Evolutionary conservation across 2,888 invertebrate species (phyloP), one percentile per base, ranked within the genome.

Genomic region (Chymomyza fuscimana): DNA sequence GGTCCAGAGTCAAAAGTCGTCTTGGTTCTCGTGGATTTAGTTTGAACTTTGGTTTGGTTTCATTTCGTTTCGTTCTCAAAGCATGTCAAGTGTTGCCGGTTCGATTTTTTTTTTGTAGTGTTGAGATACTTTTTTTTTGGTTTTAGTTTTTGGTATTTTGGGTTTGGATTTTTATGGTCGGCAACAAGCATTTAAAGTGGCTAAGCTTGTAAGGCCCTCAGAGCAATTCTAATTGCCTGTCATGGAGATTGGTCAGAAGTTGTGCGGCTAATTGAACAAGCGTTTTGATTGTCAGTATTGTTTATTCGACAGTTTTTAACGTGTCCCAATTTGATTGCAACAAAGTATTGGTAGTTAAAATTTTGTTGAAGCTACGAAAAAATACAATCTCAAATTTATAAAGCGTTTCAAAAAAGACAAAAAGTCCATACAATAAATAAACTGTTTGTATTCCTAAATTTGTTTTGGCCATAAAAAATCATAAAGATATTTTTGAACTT

Each of bases 111-210:
- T 67, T 71, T 70, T 67, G 36, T 36, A 36, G 36, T 7, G 9
- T 72, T 63, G 40, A 51, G 52, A 10, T 65, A 16, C 56, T 69
- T 46, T 66, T 71, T 68, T 65, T 69, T 67, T 51, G 40, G 54
- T 70, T 46, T 73, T 36, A 16, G 54, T 70, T 68, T 51, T 29
- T 46, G 52, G 52, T 15, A 22, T 22, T 52, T 56, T 72, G 63
- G 65, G 64, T 76, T 75, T 73, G 67, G 65, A 69, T 69, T 73
- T 78, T 79, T 79, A 79, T 73, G 73, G 76, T 19, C 68, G 70
- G 73, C 79, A 79, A 75, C 84, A 74, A 72, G 69, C 70, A 56
- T 67, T 80, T 62, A 76, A 82, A 84, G 80, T 79, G 80, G 69
- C 67, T 76, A 75, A 84, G 32, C 77, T 68, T 79, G 81, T 79